Percentiles rank a stretch among this genome's conserved stretches.
phyloP scores from a whole-genome alignment of 1,140 invertebrate genomes.

The Parasteatoda tepidariorum region DNA sequence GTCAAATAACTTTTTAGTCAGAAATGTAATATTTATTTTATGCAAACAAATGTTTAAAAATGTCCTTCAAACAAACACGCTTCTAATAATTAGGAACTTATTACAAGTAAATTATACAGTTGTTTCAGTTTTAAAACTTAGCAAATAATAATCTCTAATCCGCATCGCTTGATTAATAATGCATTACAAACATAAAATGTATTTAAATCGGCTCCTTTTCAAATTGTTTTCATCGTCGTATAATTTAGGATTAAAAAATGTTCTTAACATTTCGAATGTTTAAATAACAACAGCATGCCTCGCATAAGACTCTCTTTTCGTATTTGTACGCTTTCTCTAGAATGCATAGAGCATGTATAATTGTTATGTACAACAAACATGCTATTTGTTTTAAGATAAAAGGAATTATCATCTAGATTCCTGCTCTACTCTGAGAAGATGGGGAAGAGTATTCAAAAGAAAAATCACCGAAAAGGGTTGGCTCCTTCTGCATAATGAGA shows the following conservation, averaged over 20 bases:
- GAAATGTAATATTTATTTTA: too few relatives aligned
- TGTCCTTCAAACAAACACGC: too few relatives aligned
- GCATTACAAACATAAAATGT: not conserved
- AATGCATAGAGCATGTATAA: not conserved
- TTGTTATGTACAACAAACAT: conserved; percentile 1
- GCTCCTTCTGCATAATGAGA: conserved; percentile 31
- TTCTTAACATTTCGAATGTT: not conserved
- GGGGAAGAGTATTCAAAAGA: conserved; percentile 31
- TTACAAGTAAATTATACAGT: too few relatives aligned
- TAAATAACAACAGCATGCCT: not conserved
- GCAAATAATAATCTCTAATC: not conserved
- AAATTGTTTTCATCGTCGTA: too few relatives aligned
- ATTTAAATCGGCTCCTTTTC: not conserved
- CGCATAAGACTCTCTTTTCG: too few relatives aligned
- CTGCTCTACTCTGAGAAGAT: not conserved
- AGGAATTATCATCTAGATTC: not conserved
- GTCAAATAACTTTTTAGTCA: too few relatives aligned
- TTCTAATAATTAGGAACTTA: too few relatives aligned
- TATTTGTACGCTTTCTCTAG: not conserved
- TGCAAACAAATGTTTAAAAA: too few relatives aligned
- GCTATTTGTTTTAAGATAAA: conserved; percentile 44
- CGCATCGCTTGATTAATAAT: not conserved
- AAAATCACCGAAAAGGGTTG: conserved; percentile 28
- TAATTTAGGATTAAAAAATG: not conserved
- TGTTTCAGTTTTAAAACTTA: too few relatives aligned